A percentile compares a stretch with the other conserved stretches of the same genome.
phyloP scores from a whole-genome alignment of 2,888 invertebrate genomes.

The Stramonita haemastoma region DNA sequence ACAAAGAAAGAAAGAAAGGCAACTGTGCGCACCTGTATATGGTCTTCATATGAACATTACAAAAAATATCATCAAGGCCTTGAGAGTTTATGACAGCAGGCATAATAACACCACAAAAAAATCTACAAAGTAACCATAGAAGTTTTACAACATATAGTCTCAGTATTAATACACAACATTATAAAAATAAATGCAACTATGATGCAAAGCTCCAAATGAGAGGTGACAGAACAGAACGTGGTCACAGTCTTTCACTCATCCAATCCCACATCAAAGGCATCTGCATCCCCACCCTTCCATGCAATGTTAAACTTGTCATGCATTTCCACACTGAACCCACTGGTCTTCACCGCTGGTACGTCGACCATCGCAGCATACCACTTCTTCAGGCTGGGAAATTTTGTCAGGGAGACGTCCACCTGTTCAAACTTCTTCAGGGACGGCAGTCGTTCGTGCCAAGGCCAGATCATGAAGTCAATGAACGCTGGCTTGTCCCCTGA shows the following conservation, averaged over 20 bases:
- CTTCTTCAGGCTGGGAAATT: neutral
- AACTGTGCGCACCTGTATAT: no score
- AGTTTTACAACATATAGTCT: no score
- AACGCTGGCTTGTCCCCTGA: conserved; percentile 54
- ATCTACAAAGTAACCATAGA: no score
- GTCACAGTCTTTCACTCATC: neutral
- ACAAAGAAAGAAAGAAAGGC: no score
- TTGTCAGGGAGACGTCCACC: neutral
- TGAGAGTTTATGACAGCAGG: no score
- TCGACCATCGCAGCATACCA: neutral
- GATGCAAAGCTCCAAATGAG: no score
- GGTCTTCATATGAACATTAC: no score
- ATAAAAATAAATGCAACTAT: no score
- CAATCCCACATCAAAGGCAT: conserved; percentile 9
- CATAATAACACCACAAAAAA: no score
- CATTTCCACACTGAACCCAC: neutral
- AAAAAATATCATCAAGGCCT: no score
- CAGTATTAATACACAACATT: no score
- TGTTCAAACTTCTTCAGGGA: conserved; percentile 42
- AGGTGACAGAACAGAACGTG: no score
- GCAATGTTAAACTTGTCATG: neutral
- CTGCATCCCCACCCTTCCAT: neutral
- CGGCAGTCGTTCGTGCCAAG: conserved; percentile 63
- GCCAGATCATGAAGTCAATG: conserved; percentile 69
- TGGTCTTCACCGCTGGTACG: neutral